These are phyloP conservation scores for Carcinoscorpius rotundicauda DNA, from an alignment of 1,140 invertebrate species.

Conservation along the genomic window DNA sequence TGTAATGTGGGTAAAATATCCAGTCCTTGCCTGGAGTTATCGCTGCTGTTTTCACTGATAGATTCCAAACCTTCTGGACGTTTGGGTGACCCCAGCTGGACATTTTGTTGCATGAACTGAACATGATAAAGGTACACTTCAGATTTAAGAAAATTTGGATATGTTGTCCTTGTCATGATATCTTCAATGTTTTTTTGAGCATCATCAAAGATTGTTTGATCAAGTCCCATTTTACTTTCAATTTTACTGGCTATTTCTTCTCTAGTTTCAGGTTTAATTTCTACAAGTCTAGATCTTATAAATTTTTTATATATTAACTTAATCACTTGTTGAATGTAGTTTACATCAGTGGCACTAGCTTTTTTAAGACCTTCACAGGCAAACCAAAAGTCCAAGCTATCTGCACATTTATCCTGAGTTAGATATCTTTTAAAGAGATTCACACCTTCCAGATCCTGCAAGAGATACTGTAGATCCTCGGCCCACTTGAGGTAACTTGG, in stretches of 20 bases:
- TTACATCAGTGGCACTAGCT: background rate
- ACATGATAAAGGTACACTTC: slow-evolving; percentile 82
- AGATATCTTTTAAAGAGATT: slow-evolving; percentile 71
- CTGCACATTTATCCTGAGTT: slow-evolving; percentile 56
- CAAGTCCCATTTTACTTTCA: slow-evolving; percentile 47
- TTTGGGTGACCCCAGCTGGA: slow-evolving; percentile 30
- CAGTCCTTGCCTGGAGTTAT: slow-evolving; percentile 15
- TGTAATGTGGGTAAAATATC: slow-evolving; percentile 58
- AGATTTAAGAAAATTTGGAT: slow-evolving; percentile 79
- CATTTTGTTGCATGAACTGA: slow-evolving; percentile 34
- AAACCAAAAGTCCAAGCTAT: slow-evolving; percentile 48
- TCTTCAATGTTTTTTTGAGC: slow-evolving; percentile 61
- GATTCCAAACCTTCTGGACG: background rate
- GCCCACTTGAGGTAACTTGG: slow-evolving; percentile 77
- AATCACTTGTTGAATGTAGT: slow-evolving; percentile 1
- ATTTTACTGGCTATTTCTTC: slow-evolving; percentile 67
- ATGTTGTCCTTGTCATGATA: slow-evolving; percentile 68
- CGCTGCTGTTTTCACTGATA: background rate
- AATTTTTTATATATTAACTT: slow-evolving; percentile 7
- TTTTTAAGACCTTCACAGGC: slow-evolving; percentile 13
- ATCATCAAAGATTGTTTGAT: slow-evolving; percentile 47
- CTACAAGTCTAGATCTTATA: background rate
- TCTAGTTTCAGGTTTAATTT: slow-evolving; percentile 47
- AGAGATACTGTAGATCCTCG: slow-evolving; percentile 58
- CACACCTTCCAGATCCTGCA: slow-evolving; percentile 73